Conservation (phyloP, 2,797 vertebrate species). For the Xenentodon cancila region DNA sequence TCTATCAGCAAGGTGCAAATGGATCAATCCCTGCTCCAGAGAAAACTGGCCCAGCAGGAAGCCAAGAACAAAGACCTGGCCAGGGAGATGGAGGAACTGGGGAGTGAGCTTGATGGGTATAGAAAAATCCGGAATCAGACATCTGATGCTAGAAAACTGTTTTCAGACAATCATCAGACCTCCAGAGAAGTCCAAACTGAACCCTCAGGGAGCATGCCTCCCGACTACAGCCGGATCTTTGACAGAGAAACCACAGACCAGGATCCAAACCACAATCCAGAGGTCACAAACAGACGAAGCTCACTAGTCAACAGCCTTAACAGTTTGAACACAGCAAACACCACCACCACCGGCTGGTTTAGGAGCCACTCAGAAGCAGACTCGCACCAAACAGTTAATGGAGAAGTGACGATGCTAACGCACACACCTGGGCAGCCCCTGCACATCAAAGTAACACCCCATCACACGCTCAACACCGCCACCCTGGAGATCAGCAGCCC, state of each 20-base stretch:
- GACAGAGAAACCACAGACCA: constrained; percentile 81
- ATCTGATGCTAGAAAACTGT: constrained; percentile 81
- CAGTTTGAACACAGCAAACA: constrained; percentile 78
- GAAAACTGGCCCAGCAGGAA: constrained; percentile 92
- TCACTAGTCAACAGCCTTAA: constrained; percentile 75
- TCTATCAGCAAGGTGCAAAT: constrained; percentile 88
- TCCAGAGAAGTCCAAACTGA: constrained; percentile 95
- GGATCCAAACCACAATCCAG: constrained; percentile 81
- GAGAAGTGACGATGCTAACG: constrained; percentile 89
- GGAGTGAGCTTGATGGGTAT: constrained; percentile 87
- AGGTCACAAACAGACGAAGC: constrained; percentile 76
- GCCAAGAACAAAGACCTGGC: constrained; percentile 90
- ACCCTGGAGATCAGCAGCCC: constrained; percentile 95
- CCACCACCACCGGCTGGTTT: constrained; percentile 78
- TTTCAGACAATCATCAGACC: constrained; percentile 84
- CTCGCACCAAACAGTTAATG: constrained; percentile 80
- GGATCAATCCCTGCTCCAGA: constrained; percentile 89
- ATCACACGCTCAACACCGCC: constrained; percentile 91
- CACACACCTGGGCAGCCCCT: constrained; percentile 92
- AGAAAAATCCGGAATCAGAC: constrained; percentile 84
- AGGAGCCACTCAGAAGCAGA: constrained; percentile 86
- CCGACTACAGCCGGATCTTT: constrained; percentile 83
- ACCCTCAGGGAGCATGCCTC: constrained; percentile 78
- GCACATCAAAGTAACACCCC: constrained; percentile 96
- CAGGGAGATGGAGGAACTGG: constrained; percentile 91